Evolutionary conservation across 2,113 vertebrate genomes (phyloP), one percentile per base, ranked within the genome.

Genomic region (Felis chaus): DNA sequence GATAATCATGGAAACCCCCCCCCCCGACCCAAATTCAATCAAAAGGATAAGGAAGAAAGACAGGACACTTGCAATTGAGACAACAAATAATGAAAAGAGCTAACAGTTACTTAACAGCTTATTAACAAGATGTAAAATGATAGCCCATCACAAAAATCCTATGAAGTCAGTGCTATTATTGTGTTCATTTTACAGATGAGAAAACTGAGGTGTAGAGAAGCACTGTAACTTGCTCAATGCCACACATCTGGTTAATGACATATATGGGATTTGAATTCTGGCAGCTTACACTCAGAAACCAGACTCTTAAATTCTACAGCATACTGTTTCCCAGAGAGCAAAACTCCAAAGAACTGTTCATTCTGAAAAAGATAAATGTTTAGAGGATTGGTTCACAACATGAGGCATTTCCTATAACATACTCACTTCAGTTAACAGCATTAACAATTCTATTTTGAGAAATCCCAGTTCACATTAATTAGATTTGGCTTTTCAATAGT

Each of bases 401-500:
- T 21, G 71, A 45, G 23, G 14, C 45, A 68, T 33, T 63, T 41
- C 85, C 53, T 27, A 15, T 41, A 45, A n/a, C 36, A 7, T 23
- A 25, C 18, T 85, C 50, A 45, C 33, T 66, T 90, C 19, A 33
- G 11, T 68, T 86, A 94, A 61, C 19, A 89, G 68, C 55, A 78
- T 83, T 94, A 50, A 90, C 18, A 45, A 57, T 55, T 95, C 61
- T 91, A 50, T 57, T 95, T 81, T 96, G 90, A 92, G 92, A 93
- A 95, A 78, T 82, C 76, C 41, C 61, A 31, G 9, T 78, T 89
- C 53, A 36, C 21, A 68, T 82, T 91, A 71, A 81, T 91, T 93
- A 89, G 85, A 29, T 78, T 86, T 78, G 5, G 31, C 15, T 76
- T 84, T 73, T 78, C 50, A 80, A 63, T 89, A 61, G 65, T 81